Percentiles rank a stretch among this genome's conserved stretches.
phyloP scores from a whole-genome alignment of 2,888 invertebrate genomes.

The Lottia gigantea region DNA sequence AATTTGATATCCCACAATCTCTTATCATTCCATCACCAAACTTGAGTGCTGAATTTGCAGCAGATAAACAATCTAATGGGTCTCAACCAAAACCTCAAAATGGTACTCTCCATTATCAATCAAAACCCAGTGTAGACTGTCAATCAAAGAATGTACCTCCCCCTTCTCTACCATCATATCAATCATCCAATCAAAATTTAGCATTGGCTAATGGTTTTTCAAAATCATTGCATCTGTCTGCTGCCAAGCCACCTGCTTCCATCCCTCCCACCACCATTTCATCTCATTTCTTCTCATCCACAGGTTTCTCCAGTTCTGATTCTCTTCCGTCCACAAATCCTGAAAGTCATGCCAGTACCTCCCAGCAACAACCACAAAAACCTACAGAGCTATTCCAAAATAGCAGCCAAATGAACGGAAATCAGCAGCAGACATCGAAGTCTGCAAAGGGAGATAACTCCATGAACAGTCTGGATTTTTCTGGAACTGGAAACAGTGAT shows the following conservation, averaged over 20 bases:
- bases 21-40: slow-evolving; percentile 3
- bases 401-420: no score
- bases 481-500: slow-evolving; percentile 1
- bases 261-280: neutral
- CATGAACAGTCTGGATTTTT: neutral
- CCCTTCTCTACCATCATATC: neutral
- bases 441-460: neutral
- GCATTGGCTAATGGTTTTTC: neutral
- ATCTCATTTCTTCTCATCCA: neutral
- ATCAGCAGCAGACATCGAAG: neutral
- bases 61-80: neutral
- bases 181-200: neutral
- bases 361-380: neutral
- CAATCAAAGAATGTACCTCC: neutral
- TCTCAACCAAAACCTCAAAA: no score
- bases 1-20: neutral
- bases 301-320: neutral
- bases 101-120: neutral
- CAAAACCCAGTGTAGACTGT: neutral
- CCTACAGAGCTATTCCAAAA: no score
- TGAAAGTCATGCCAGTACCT: neutral
- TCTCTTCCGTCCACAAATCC: neutral
- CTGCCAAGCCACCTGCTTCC: neutral
- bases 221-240: neutral
- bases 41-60: neutral